A percentile compares a stretch with the other conserved stretches of the same genome.
Evolutionary conservation across 1,140 invertebrate species (phyloP).

Genomic region (Centruroides sculpturatus): DNA sequence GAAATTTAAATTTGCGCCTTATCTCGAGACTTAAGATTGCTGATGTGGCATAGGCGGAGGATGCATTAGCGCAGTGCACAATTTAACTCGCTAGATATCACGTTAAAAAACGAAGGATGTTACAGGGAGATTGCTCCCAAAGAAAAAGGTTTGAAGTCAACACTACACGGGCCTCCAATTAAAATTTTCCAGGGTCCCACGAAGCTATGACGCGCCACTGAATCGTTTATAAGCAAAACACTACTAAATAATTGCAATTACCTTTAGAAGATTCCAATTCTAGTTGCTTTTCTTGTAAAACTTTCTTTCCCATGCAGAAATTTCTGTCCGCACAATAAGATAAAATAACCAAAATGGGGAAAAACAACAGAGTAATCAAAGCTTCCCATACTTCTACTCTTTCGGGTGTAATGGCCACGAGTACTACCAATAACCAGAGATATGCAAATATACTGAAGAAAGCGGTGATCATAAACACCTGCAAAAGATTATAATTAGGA

Average conservation of each 20-base stretch:
- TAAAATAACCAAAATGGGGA: slow-evolving; percentile 38
- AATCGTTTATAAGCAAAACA: too few relatives aligned
- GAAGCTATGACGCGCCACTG: too few relatives aligned
- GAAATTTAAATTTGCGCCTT: too few relatives aligned
- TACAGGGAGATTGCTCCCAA: too few relatives aligned
- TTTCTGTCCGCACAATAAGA: slow-evolving; percentile 41
- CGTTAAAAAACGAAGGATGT: too few relatives aligned
- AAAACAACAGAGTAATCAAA: slow-evolving; percentile 42
- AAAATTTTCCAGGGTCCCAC: too few relatives aligned
- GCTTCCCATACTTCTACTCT: slow-evolving; percentile 47
- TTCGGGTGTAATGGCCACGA: slow-evolving; percentile 34
- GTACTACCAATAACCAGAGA: slow-evolving; percentile 45
- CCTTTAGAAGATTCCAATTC: slow-evolving; percentile 25
- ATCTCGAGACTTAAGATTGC: too few relatives aligned
- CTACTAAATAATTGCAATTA: background rate
- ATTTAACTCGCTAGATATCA: too few relatives aligned
- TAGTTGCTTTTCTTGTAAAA: slow-evolving; percentile 25
- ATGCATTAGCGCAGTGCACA: too few relatives aligned
- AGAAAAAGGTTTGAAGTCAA: too few relatives aligned
- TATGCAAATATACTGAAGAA: slow-evolving; percentile 45
- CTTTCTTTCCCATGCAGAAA: slow-evolving; percentile 25
- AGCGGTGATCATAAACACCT: slow-evolving; percentile 42
- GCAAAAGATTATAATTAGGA: background rate
- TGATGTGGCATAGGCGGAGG: too few relatives aligned
- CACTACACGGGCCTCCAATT: too few relatives aligned